Evolutionary conservation across 2,797 vertebrate genomes (phyloP).

Genomic region (Oophaga sylvatica): DNA sequence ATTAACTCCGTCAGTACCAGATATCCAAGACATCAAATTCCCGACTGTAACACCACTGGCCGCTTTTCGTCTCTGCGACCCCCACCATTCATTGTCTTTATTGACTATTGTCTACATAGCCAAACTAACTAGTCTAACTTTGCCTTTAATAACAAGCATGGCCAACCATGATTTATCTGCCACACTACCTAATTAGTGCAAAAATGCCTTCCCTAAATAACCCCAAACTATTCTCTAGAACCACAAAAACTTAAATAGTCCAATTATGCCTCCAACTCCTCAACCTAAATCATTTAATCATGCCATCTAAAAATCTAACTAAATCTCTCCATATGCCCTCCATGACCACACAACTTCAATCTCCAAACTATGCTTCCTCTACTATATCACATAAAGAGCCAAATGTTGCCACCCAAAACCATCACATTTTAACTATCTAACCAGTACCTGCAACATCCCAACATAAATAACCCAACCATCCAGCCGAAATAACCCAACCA

Average conservation of each 20-base stretch:
- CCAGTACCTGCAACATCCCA: neutral
- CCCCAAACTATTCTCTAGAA: too few relatives aligned
- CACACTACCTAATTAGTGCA: neutral
- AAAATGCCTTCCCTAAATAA: neutral
- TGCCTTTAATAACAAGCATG: neutral
- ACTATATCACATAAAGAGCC: too few relatives aligned
- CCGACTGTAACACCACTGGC: neutral
- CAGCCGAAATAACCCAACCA: neutral
- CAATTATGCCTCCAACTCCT: neutral
- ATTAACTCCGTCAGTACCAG: neutral
- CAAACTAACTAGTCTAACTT: too few relatives aligned
- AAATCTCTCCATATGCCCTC: too few relatives aligned
- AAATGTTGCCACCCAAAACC: neutral
- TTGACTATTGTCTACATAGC: neutral
- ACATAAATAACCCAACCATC: neutral
- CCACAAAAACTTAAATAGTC: neutral
- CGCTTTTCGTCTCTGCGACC: neutral
- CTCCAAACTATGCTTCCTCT: too few relatives aligned
- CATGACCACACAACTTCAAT: too few relatives aligned
- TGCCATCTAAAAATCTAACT: neutral
- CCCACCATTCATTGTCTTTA: neutral
- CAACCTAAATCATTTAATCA: neutral
- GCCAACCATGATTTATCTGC: neutral
- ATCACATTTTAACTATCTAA: neutral
- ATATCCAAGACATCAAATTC: neutral